Percentiles rank a stretch among this genome's conserved stretches.
Conservation (phyloP, 2,888 invertebrate genomes). For the Cosmopolites sordidus region DNA sequence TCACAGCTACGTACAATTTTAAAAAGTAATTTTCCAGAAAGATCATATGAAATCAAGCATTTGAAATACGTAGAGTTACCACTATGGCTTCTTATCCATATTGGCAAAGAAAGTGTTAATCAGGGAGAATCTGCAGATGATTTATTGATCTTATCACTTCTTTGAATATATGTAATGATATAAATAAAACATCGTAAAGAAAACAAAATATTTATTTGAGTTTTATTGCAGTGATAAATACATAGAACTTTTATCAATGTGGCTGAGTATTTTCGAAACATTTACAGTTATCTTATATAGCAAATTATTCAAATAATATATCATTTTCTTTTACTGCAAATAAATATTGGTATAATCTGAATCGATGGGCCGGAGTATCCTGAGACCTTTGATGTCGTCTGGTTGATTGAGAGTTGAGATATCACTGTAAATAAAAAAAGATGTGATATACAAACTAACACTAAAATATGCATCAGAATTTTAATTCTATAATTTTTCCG, state of each 20-base stretch:
- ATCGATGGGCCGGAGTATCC: slow-evolving; percentile 6
- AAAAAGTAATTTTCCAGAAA: too few species aligned
- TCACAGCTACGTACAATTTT: too few species aligned
- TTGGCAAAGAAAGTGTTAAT: too few species aligned
- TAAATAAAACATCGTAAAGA: slow-evolving; percentile 23
- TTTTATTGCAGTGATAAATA: slow-evolving; percentile 19
- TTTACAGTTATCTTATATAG: not conserved
- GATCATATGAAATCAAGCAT: too few species aligned
- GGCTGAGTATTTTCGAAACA: slow-evolving; percentile 9
- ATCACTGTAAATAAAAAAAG: slow-evolving; percentile 12
- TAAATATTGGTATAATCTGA: slow-evolving; percentile 14
- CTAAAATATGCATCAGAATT: too few species aligned
- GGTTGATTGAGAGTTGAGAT: not conserved
- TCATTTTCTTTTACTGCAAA: slow-evolving; percentile 6
- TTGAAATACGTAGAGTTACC: too few species aligned
- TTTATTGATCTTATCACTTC: too few species aligned
- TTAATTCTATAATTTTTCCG: too few species aligned
- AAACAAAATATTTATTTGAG: slow-evolving; percentile 23
- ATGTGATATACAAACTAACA: too few species aligned
- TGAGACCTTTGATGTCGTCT: not conserved
- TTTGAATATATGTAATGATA: too few species aligned
- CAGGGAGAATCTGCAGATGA: too few species aligned
- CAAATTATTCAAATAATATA: not conserved
- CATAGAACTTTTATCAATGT: not conserved
- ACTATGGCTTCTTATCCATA: too few species aligned